Conservation (phyloP, 1,140 invertebrate genomes). For the Copidosoma floridanum region DNA sequence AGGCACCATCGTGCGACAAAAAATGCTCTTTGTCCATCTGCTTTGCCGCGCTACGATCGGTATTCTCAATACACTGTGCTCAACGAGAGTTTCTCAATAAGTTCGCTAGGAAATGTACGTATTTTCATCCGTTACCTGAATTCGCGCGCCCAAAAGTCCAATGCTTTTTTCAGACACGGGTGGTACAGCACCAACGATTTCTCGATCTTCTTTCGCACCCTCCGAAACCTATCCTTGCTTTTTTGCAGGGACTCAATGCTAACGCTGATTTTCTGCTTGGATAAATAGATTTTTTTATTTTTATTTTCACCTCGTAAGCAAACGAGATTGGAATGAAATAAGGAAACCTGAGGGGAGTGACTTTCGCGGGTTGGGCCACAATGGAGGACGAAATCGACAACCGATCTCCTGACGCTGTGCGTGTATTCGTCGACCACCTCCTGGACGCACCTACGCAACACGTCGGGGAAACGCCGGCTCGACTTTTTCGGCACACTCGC, state of each 20-base stretch:
- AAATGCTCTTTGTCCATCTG: slow-evolving; percentile 60
- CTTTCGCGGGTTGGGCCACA: slow-evolving; percentile 58
- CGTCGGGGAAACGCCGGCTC: slow-evolving; percentile 61
- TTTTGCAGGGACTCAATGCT: slow-evolving; percentile 10
- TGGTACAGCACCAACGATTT: slow-evolving; percentile 77
- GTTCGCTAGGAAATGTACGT: neutral
- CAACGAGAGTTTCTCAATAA: neutral
- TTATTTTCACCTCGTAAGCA: neutral
- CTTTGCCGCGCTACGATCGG: slow-evolving; percentile 53
- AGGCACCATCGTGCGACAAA: slow-evolving; percentile 46
- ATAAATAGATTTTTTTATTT: neutral
- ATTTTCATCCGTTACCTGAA: slow-evolving; percentile 63
- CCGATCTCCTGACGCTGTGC: slow-evolving; percentile 82
- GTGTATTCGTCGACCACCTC: slow-evolving; percentile 78
- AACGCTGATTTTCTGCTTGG: neutral
- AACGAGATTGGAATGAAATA: neutral
- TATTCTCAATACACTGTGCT: neutral
- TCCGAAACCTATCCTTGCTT: slow-evolving; percentile 30
- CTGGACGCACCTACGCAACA: slow-evolving; percentile 59
- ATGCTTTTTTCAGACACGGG: slow-evolving; percentile 75
- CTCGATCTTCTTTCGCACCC: slow-evolving; percentile 46
- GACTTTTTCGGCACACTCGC: slow-evolving; percentile 47
- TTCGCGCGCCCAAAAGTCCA: slow-evolving; percentile 78
- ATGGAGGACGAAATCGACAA: slow-evolving; percentile 83
- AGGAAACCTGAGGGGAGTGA: slow-evolving; percentile 23